These are phyloP conservation scores for Thecophora atra DNA, from an alignment of 2,888 invertebrate species.

Conservation along the genomic window DNA sequence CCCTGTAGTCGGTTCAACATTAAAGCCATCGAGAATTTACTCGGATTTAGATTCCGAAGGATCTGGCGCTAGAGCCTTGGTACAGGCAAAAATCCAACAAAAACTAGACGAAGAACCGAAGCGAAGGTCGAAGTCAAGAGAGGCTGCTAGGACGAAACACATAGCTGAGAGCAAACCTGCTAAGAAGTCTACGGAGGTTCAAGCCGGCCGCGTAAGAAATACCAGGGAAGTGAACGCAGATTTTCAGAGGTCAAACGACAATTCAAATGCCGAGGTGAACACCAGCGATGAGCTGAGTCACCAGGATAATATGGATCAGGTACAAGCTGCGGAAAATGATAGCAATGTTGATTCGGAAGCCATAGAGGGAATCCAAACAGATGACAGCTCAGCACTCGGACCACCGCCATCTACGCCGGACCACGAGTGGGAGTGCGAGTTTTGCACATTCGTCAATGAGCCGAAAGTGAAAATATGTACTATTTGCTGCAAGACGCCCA, in stretches of 20 bases:
- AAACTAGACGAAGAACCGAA: constrained; percentile 52
- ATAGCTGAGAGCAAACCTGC: constrained; percentile 25
- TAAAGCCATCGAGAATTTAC: constrained; percentile 53
- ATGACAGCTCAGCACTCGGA: constrained; percentile 52
- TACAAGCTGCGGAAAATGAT: constrained; percentile 44
- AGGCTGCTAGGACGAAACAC: constrained; percentile 35
- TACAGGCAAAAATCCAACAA: constrained; percentile 65
- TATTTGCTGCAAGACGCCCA: constrained; percentile 86
- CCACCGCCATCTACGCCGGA: constrained; percentile 69
- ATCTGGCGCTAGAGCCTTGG: constrained; percentile 62
- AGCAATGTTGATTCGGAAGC: constrained; percentile 42
- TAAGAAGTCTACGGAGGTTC: constrained; percentile 33
- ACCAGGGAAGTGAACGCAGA: not conserved
- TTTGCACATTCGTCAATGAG: constrained; percentile 89
- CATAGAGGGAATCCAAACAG: constrained; percentile 39
- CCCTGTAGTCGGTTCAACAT: constrained; percentile 40
- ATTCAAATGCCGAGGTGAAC: constrained; percentile 42
- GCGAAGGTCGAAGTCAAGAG: constrained; percentile 46
- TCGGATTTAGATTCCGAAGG: constrained; percentile 65
- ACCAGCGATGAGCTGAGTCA: constrained; percentile 14
- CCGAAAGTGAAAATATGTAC: constrained; percentile 81
- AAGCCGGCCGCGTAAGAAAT: constrained; percentile 10
- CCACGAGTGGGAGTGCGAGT: constrained; percentile 85
- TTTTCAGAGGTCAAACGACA: constrained; percentile 36
- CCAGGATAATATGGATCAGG: not conserved